These are phyloP conservation scores for Pollicipes pollicipes DNA, from an alignment of 1,140 invertebrate genomes.

Conservation along the genomic window DNA sequence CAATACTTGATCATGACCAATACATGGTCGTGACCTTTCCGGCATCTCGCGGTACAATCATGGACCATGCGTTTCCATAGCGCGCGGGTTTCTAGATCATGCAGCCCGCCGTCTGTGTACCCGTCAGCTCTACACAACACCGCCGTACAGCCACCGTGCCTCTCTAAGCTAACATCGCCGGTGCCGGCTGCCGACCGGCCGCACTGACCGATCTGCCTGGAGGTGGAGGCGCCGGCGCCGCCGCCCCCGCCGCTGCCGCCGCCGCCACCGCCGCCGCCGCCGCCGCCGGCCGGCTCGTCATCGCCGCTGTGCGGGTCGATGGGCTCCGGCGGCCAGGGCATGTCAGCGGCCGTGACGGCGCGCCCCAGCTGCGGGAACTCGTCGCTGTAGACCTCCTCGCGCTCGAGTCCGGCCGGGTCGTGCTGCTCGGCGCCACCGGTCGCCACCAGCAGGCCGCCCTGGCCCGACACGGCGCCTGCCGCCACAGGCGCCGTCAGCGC, in stretches of 20 bases:
- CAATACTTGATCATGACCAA: too few species aligned
- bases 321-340: constrained; percentile 65
- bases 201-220: constrained; percentile 13
- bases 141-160: too few species aligned
- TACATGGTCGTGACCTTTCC: too few species aligned
- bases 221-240: constrained; percentile 10
- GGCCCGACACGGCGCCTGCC: background rate
- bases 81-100: too few species aligned
- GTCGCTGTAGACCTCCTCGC: constrained; percentile 2
- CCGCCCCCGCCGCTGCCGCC: background rate
- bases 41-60: too few species aligned
- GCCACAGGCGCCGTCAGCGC: too few species aligned
- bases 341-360: constrained; percentile 10
- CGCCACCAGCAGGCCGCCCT: background rate
- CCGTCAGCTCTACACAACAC: too few species aligned
- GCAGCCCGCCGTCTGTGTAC: too few species aligned
- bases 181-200: too few species aligned
- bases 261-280: background rate
- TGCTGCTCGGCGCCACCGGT: background rate
- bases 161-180: too few species aligned
- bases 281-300: constrained; percentile 36
- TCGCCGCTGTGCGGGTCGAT: constrained; percentile 46
- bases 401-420: background rate
- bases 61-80: too few species aligned
- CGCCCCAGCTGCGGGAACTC: constrained; percentile 4